Evolutionary conservation across 1,140 invertebrate genomes (phyloP).

Genomic region (Dinoponera quadriceps): DNA sequence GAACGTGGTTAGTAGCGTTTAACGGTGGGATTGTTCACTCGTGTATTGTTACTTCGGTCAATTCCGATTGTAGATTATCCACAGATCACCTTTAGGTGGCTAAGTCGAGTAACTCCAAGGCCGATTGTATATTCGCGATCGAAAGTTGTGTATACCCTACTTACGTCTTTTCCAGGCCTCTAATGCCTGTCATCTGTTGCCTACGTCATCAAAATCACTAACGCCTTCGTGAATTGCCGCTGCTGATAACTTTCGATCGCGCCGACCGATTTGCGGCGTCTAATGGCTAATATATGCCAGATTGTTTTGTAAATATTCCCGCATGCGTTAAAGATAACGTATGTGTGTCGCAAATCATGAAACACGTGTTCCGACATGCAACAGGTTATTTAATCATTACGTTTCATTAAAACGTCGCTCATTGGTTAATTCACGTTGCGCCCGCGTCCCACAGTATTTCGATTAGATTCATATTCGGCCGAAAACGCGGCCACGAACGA

Average conservation of each 20-base stretch:
- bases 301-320: conserved; percentile 4
- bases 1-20: background rate
- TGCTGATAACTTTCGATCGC: conserved; percentile 43
- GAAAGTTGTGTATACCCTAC: conserved; percentile 44
- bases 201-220: conserved; percentile 35
- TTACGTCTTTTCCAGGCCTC: conserved; percentile 22
- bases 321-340: background rate
- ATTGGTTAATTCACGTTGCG: conserved; percentile 13
- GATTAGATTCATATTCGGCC: conserved; percentile 29
- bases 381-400: conserved; percentile 33
- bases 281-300: background rate
- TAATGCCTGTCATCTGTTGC: conserved; percentile 35
- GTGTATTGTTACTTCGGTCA: background rate
- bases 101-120: conserved; percentile 49
- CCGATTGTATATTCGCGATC: conserved; percentile 43
- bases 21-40: background rate
- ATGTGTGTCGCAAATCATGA: background rate
- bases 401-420: conserved; percentile 9
- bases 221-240: conserved; percentile 21
- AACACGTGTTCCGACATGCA: background rate
- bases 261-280: background rate
- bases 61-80: conserved; percentile 2
- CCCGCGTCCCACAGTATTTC: conserved; percentile 31
- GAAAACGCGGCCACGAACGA: background rate
- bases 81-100: conserved; percentile 7